These are phyloP conservation scores for Drepanosiphum platanoidis DNA, from an alignment of 2,888 invertebrate genomes.

Conservation along the genomic window DNA sequence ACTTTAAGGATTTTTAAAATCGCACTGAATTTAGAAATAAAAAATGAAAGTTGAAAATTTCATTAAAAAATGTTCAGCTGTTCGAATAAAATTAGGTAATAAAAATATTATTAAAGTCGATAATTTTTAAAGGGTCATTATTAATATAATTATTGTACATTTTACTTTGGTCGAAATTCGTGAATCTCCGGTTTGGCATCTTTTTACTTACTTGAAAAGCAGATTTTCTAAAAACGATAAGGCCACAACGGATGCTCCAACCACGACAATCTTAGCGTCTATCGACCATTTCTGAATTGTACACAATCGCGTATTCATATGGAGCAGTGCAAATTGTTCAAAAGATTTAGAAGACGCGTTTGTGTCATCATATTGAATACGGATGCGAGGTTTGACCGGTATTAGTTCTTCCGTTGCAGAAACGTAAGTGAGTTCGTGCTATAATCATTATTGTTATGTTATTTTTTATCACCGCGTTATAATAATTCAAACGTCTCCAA, in stretches of 20 bases:
- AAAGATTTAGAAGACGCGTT: background rate
- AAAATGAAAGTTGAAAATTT: no score
- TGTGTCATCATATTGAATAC: background rate
- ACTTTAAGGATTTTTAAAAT: no score
- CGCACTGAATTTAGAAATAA: no score
- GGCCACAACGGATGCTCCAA: slow-evolving; percentile 75
- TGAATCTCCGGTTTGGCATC: no score
- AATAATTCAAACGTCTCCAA: no score
- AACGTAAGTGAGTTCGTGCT: background rate
- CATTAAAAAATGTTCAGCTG: no score
- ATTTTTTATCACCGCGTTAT: background rate
- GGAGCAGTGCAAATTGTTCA: slow-evolving; percentile 70
- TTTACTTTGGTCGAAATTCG: no score
- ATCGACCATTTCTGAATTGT: slow-evolving; percentile 70
- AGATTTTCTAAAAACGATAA: slow-evolving; percentile 74
- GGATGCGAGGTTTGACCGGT: slow-evolving; percentile 15
- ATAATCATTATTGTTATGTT: background rate
- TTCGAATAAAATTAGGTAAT: no score
- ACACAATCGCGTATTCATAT: slow-evolving; percentile 70
- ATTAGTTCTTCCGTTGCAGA: slow-evolving; percentile 22
- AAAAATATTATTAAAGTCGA: no score
- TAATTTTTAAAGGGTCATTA: no score
- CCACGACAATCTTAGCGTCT: slow-evolving; percentile 74
- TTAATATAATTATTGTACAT: no score
- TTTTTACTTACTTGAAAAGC: slow-evolving; percentile 69